phyloP scores from a whole-genome alignment of 2,113 vertebrate genomes.

The Phylloscopus trochilus region DNA sequence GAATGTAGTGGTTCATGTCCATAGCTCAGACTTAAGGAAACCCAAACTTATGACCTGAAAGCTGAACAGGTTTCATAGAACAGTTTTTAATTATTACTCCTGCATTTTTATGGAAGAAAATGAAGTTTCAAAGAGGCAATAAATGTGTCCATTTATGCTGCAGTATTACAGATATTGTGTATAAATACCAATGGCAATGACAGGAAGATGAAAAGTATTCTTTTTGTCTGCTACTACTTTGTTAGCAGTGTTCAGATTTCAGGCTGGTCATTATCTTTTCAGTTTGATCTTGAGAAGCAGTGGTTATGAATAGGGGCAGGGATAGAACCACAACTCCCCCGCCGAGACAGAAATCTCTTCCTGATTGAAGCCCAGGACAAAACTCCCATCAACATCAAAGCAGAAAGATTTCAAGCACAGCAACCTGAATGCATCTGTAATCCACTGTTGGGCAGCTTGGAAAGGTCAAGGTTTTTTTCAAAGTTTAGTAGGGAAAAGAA shows the following conservation, averaged over 20 bases:
- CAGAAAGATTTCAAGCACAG: background rate
- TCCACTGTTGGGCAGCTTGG: background rate
- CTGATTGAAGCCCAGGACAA: background rate
- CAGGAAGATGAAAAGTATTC: background rate
- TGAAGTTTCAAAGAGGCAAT: background rate
- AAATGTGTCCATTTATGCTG: background rate
- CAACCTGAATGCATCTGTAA: conserved; percentile 10
- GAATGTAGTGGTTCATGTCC: background rate
- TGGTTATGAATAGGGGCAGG: background rate
- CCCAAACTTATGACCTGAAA: background rate
- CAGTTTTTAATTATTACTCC: background rate
- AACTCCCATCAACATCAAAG: conserved; percentile 16
- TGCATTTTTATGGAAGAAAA: background rate
- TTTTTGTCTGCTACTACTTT: background rate
- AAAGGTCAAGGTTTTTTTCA: background rate
- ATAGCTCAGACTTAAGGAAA: background rate
- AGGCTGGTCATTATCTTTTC: background rate
- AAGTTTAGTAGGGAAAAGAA: background rate
- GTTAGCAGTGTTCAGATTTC: background rate
- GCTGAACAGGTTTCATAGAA: background rate
- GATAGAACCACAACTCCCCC: background rate
- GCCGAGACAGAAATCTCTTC: background rate
- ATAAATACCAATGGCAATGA: background rate
- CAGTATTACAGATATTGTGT: background rate
- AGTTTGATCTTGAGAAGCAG: conserved; percentile 14